Evolutionary conservation across 53 echinoderm and acorn worm species (phyloP).

Genomic region (Crossaster papposus): DNA sequence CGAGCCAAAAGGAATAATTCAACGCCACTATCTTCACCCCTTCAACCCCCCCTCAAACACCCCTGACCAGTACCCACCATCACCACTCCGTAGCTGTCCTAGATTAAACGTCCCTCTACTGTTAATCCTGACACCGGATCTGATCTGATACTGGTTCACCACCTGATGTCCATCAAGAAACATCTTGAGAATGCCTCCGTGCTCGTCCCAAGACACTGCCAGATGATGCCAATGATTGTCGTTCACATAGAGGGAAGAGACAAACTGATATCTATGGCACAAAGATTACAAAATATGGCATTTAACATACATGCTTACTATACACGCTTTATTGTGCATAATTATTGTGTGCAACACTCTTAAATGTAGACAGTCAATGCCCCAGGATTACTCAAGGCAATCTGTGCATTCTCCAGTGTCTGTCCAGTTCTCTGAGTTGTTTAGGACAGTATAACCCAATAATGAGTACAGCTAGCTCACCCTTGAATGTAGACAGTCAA

Average conservation of each 20-base stretch:
- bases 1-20: too few species aligned
- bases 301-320: background rate
- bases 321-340: background rate
- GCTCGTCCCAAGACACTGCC: conserved; percentile 34
- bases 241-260: conserved; percentile 12
- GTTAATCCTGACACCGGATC: background rate
- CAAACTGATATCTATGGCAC: conserved; percentile 16
- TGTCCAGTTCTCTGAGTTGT: too few species aligned
- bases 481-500: background rate
- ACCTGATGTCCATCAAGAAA: background rate
- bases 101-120: background rate
- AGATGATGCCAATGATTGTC: conserved; percentile 65
- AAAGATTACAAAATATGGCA: background rate
- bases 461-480: too few species aligned
- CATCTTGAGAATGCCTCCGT: background rate
- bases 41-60: too few species aligned
- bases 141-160: background rate
- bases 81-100: background rate
- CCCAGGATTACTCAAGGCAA: too few species aligned
- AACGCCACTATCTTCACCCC: too few species aligned
- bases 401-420: too few species aligned
- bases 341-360: background rate
- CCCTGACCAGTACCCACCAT: background rate
- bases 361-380: too few species aligned
- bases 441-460: too few species aligned